Evolutionary conservation across 92 coral and sea anemone genomes (phyloP), one percentile per base, ranked within the genome.

Genomic region (Plumapathes pennacea): DNA sequence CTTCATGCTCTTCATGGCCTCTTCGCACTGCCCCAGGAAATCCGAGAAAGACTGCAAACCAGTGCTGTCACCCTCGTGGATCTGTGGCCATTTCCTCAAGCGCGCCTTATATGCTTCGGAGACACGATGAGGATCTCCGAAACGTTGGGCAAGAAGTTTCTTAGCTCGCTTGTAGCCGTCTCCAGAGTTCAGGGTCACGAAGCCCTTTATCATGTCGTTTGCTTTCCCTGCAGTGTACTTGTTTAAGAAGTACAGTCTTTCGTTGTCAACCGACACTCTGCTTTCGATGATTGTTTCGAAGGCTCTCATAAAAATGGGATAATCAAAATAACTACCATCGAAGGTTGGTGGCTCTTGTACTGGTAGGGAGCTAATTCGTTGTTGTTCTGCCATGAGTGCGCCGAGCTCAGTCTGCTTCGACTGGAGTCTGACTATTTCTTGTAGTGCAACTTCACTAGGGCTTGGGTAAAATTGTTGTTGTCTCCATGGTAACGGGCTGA

Each of bases 161-260:
- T 60, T 69, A 3, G 89, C 84, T 19, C 71, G 61, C 15, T 5
- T 4, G 42, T 77, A 83, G 0, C 71, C 48, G 32, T 12, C 33
- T 4, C 71, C 80, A 0, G 81, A 69, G 24, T 41, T 57, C 12
- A 33, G 29, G 20, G 85, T 62, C 8, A 83, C 66, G 34, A 69
- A 83, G 0, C 85, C 80, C 18, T 63, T 83, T 0, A 83, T 34
- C 2, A 58, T 69, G 9, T 82, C 79, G 54, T 82, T 82, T 7
- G 89, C 84, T 36, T 62, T 82, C 17, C 80, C 89, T 2, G 7
- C 54, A 2, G 89, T 76, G 46, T 82, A 82, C 42, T 76, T 82
- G 10, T 80, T 56, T 10, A 74, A 31, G 62, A 44, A n/a, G n/a
- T n/a, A n/a, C n/a, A n/a, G n/a, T n/a, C n/a, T n/a, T n/a, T 32